Base-by-base conservation (phyloP, 2,888 invertebrate genomes). In the Nezara viridula region DNA sequence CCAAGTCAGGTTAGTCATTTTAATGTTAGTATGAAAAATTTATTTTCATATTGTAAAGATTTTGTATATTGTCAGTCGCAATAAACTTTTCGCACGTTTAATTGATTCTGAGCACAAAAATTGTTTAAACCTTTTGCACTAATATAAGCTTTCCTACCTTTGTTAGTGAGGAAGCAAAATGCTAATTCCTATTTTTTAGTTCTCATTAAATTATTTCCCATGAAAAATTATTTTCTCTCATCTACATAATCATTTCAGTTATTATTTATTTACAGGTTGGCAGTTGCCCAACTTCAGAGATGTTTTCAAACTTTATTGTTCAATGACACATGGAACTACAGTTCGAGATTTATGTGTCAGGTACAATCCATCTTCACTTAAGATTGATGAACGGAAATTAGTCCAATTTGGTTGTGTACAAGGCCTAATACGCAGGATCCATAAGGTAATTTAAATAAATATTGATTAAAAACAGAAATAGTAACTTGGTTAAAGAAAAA, bases 351-450 rank as follows among this genome's bases (percentile, higher is more conserved):
- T 97, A 52, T 97, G 97, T 92, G 93, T 95, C 85, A 94, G 96
- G 87, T 94, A 94, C 92, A 96, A 96, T 92, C 97, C 97, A 10
- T 95, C 96, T 91, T 95, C 95, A 91, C 93, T 96, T 86, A 95
- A 95, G 91, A 96, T 97, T 91, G 96, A 97, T 92, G 97, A 97
- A 93, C 94, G 97, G 91, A 96, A 96, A 92, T 94, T 98, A 86
- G 96, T 98, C 88, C 96, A 98, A 91, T 98, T 97, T 93, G 98
- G 98, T 1, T 94, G 98, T n/a, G 94, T 98, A 10, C 96, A 97
- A 92, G 96, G 96, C 0, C 94, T 98, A 12, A 97, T 98, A 89
- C 94, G 97, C 52, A 94, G 97, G 91, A 95, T 98, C 0, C 96
- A 97, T 91, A 97, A 97, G 94, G 96, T 95, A 91, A 89, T 37